Evolutionary conservation across 2,888 invertebrate genomes (phyloP).

Genomic region (Drosophila subquinaria): DNA sequence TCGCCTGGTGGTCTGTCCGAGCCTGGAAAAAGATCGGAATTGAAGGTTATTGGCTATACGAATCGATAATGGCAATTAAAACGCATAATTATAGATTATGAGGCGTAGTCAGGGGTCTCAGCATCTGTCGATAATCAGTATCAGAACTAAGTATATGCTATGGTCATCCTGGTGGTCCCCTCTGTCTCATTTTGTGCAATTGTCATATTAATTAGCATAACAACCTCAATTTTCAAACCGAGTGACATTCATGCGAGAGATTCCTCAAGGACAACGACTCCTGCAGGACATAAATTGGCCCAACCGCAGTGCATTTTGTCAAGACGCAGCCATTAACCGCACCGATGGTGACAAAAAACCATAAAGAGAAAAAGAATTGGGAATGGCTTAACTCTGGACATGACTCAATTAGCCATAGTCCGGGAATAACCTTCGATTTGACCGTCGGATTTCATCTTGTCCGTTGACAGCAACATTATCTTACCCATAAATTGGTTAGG

Average conservation of each 20-base stretch:
- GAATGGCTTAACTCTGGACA: neutral
- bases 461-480: neutral
- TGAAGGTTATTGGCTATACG: conserved; percentile 55
- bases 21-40: conserved; percentile 20
- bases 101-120: conserved; percentile 11
- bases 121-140: conserved; percentile 3
- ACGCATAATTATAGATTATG: conserved; percentile 70
- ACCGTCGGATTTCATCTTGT: neutral
- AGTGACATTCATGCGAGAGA: conserved; percentile 2
- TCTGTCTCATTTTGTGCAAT: conserved; percentile 49
- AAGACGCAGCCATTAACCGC: conserved; percentile 40
- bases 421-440: neutral
- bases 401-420: conserved; percentile 27
- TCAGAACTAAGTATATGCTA: neutral
- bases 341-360: conserved; percentile 18
- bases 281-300: conserved; percentile 25
- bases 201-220: conserved; percentile 79
- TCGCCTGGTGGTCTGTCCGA: conserved; percentile 27
- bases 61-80: conserved; percentile 73
- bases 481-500: neutral
- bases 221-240: conserved; percentile 73
- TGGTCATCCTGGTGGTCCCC: conserved; percentile 27
- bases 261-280: conserved; percentile 41
- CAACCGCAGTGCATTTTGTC: conserved; percentile 61
- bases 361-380: neutral